Evolutionary conservation across 1,140 invertebrate genomes (phyloP), one percentile per base, ranked within the genome.

Genomic region (Drosophila equinoxialis): DNA sequence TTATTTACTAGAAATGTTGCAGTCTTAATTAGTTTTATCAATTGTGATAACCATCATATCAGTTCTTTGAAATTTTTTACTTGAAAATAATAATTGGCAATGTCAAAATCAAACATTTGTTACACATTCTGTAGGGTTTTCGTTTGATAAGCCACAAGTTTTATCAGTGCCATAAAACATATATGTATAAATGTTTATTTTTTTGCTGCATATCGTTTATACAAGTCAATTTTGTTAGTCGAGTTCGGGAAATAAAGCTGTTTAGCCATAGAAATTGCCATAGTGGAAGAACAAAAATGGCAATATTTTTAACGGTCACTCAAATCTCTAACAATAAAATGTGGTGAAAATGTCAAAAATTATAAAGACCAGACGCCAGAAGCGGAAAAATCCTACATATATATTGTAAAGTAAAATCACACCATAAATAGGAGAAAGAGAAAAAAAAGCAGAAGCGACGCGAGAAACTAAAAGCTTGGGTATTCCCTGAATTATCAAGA

Each of bases 81-180:
- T 39, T 11, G 11, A 13, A 10, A 39, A 3, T 13, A 3, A 39
- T 11, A 13, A 39, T 39, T 39, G 37, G 37, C 10, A 39, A 39
- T 13, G 37, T n/a, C 37, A 11, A 39, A 39, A 3, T 8, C 35
- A 10, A 37, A 37, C 35, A 37, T 10, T 37, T 39, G 37, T 39
- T 39, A 39, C 37, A 13, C 37, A 39, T 39, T 39, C 3, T 1
- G 10, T 39, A 39, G 37, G 37, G 11, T 39, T 39, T 39, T 11
- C 4, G 17, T 51, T 10, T 51, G 45, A 51, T 51, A 51, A 51
- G 45, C 45, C 23, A 3, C 20, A 11, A 20, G 45, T 51, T 51
- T 51, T 51, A 51, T 51, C 45, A 51, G 45, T 51, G 45, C 45
- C 45, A 23, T 48, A 23, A 51, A 20, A 51, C 5, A 23, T 51